These are phyloP conservation scores for Chrysopilus asiliformis DNA, from an alignment of 2,888 invertebrate species.

Conservation along the genomic window DNA sequence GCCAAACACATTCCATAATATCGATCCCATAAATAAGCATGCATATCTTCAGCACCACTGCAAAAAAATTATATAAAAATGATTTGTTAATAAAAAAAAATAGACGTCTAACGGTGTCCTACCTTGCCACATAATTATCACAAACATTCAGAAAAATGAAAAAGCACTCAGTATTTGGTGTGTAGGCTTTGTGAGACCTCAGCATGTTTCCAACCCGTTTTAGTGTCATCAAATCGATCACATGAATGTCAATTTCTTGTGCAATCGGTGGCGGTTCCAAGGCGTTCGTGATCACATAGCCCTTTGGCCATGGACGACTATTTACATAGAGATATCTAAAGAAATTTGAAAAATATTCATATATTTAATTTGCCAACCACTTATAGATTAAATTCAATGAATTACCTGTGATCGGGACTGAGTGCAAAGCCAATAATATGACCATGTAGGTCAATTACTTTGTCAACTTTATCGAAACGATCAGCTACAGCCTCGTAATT, in stretches of 20 bases:
- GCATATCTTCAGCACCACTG: slow-evolving; percentile 73
- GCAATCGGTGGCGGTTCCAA: slow-evolving; percentile 72
- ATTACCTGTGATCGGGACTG: slow-evolving; percentile 61
- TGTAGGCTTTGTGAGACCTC: slow-evolving; percentile 67
- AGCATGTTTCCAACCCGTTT: slow-evolving; percentile 66
- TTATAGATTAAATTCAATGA: neutral
- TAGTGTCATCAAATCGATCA: slow-evolving; percentile 64
- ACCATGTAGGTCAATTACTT: slow-evolving; percentile 68
- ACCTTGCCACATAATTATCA: slow-evolving; percentile 73
- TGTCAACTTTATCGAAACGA: slow-evolving; percentile 61
- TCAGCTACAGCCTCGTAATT: slow-evolving; percentile 54
- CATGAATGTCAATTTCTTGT: slow-evolving; percentile 76
- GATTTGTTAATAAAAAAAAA: slow-evolving; percentile 6
- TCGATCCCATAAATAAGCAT: slow-evolving; percentile 74
- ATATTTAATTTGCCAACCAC: neutral
- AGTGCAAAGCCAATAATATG: slow-evolving; percentile 80
- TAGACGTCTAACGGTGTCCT: slow-evolving; percentile 17
- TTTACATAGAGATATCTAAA: slow-evolving; percentile 66
- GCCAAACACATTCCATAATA: slow-evolving; percentile 67
- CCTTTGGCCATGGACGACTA: slow-evolving; percentile 67
- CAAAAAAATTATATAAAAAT: slow-evolving; percentile 14
- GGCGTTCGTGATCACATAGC: slow-evolving; percentile 59
- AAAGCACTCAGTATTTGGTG: slow-evolving; percentile 72
- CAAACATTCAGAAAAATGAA: slow-evolving; percentile 76
- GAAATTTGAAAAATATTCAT: too few species aligned